Evolutionary conservation across 2,113 vertebrate species (phyloP).

Genomic region (Spea multiplicata): DNA sequence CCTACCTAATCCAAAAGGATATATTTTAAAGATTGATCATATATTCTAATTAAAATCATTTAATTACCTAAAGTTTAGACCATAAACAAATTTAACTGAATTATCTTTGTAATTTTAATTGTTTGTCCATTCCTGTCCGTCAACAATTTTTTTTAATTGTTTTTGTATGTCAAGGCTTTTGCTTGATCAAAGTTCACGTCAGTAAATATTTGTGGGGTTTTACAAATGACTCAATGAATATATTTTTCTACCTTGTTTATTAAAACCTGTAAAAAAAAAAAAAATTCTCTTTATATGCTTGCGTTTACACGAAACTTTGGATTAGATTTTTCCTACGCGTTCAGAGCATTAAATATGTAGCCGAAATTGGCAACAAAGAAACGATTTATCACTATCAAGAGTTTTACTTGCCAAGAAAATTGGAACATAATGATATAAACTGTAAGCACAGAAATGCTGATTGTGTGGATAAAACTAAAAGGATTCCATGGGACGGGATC

Average conservation of each 20-base stretch:
- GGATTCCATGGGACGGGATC: constrained; percentile 27
- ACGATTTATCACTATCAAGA: constrained; percentile 43
- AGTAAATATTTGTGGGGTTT: too few species aligned
- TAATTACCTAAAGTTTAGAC: too few species aligned
- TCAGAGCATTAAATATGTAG: not conserved
- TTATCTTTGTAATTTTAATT: too few species aligned
- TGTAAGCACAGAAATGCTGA: constrained; percentile 28
- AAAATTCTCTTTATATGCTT: too few species aligned
- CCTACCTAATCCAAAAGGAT: too few species aligned
- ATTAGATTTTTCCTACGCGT: not conserved
- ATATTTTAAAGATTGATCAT: too few species aligned
- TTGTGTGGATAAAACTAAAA: constrained; percentile 24
- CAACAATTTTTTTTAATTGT: too few species aligned
- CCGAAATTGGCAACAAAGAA: constrained; percentile 7
- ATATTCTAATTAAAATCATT: too few species aligned
- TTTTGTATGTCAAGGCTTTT: too few species aligned
- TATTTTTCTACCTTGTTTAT: not conserved
- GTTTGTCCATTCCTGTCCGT: too few species aligned
- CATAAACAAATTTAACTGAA: too few species aligned
- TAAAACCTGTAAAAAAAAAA: not conserved
- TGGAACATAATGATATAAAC: constrained; percentile 40
- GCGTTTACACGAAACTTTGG: not conserved
- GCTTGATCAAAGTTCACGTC: not conserved
- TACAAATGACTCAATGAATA: not conserved
- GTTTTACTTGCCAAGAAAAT: constrained; percentile 28